Evolutionary conservation across 2,888 invertebrate genomes (phyloP), one percentile per base, ranked within the genome.

Genomic region (Vanessa cardui): DNA sequence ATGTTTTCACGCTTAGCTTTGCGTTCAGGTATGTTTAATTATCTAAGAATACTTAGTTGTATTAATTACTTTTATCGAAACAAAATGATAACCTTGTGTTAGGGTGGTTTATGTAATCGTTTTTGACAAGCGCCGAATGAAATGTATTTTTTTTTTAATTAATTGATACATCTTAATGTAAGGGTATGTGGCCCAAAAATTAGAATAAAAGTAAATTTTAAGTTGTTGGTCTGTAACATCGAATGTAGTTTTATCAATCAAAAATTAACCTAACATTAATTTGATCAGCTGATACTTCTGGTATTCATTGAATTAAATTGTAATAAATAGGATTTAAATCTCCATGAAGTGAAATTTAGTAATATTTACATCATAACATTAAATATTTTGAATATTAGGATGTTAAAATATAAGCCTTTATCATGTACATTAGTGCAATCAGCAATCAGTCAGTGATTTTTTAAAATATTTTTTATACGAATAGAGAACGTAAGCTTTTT

Each of bases 1-100:
- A 95, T 95, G 95, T 89, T 95, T 84, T 95, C 95, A 78, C 94
- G 95, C 82, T 93, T 94, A 85, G 94, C 94, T 87, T 92, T 95
- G 87, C 94, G 95, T 86, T 93, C 95, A 93, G 95, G 95, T 95
- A 94, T 86, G 89, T 84, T 60, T 67, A 70, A 71, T 74, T 71
- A 68, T 59, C 39, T 64, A 62, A 58, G 64, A 45, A 33, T 31
- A 8, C 20, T 18, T 58, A 59, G 44, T 64, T 64, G 58, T 58
- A 58, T 67, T 72, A 2, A 39, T 46, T 71, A 72, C 46, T 66
- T 52, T n/a, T 50, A 33, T 33, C n/a, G 31, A 31, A 81, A 79
- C 73, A 56, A 56, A 33, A 68, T 69, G 77, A 74, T 85, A 86
- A 86, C 88, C 83, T 83, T 82, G 65, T 78, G 74, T 80, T 80